These are phyloP conservation scores for Bacillus rossius DNA, from an alignment of 1,140 invertebrate genomes.

Conservation along the genomic window DNA sequence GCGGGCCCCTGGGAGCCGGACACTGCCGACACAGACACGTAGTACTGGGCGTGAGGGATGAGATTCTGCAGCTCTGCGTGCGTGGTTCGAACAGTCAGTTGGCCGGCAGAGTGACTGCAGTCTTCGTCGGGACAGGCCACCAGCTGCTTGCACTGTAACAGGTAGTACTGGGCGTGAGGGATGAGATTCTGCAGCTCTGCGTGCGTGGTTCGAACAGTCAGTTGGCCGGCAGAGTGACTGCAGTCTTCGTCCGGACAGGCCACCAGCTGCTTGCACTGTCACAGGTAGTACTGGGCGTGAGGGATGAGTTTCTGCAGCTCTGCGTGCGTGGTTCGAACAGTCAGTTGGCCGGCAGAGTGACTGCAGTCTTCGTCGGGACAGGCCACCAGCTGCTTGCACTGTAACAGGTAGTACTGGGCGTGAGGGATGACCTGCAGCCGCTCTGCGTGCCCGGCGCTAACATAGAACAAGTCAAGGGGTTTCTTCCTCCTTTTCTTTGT, in stretches of 20 bases:
- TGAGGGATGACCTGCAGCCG: no score
- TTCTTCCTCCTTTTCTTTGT: no score
- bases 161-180: not conserved
- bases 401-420: no score
- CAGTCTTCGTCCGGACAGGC: not conserved
- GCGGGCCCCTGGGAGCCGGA: not conserved
- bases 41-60: not conserved
- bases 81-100: not conserved
- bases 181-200: not conserved
- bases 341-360: not conserved
- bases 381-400: not conserved
- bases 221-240: not conserved
- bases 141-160: not conserved
- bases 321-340: not conserved
- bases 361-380: not conserved
- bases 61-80: not conserved
- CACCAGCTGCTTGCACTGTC: not conserved
- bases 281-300: not conserved
- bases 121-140: not conserved
- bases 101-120: constrained; percentile 2
- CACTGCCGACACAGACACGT: not conserved
- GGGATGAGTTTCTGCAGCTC: not conserved
- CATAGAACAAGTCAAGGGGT: no score
- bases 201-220: not conserved
- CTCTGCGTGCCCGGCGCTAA: no score